A percentile compares a stretch with the other conserved stretches of the same genome.
These are phyloP conservation scores for Menura novaehollandiae DNA, from an alignment of 2,113 vertebrate genomes.

Conservation along the genomic window DNA sequence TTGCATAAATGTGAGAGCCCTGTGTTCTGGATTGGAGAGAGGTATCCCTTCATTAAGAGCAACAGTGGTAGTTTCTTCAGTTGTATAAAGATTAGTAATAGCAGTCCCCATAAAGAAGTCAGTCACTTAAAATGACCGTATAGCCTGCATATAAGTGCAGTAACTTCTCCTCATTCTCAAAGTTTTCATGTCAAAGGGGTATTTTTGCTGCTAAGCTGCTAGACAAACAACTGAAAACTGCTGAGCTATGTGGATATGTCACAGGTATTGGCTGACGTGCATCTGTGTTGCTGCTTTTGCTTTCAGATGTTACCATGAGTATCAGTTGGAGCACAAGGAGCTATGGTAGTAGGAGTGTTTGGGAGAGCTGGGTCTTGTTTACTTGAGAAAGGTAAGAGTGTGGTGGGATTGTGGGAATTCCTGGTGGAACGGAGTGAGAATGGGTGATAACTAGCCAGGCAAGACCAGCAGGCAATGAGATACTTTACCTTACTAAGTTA, in stretches of 20 bases:
- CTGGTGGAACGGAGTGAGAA: neutral
- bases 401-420: conserved; percentile 2
- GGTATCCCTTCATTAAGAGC: neutral
- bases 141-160: neutral
- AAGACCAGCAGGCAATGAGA: neutral
- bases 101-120: neutral
- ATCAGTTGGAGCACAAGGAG: conserved; percentile 41
- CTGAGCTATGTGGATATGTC: neutral
- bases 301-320: conserved; percentile 45
- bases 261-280: conserved; percentile 14
- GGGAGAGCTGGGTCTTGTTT: conserved; percentile 52
- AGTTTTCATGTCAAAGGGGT: neutral
- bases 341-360: conserved; percentile 52
- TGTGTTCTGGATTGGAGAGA: neutral
- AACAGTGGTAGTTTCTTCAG: neutral
- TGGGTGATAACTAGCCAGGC: neutral
- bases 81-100: neutral
- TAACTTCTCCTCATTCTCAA: neutral
- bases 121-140: neutral
- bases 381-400: conserved; percentile 55
- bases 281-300: conserved; percentile 56
- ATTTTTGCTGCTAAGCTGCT: neutral
- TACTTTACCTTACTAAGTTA: neutral
- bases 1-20: neutral
- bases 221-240: neutral